Evolutionary conservation across 2,797 vertebrate species (phyloP).

Genomic region (Hypotaenidia philippensis): DNA sequence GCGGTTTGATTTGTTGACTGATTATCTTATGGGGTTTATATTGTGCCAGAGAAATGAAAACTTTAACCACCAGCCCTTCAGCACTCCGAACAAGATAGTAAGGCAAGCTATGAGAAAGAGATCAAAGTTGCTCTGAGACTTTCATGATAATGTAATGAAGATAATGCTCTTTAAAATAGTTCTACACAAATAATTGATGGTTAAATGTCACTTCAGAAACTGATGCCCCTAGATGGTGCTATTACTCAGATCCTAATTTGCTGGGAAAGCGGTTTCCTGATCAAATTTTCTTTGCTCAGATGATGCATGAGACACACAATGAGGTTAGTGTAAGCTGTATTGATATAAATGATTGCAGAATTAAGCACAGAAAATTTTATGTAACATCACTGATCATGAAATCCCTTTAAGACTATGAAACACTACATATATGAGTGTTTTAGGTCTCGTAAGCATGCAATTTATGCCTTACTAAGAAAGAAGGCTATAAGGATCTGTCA

Average conservation of each 20-base stretch:
- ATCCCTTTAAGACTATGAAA: background rate
- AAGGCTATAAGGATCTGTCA: background rate
- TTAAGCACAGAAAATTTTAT: background rate
- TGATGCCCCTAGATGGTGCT: slow-evolving; percentile 52
- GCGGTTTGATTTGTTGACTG: background rate
- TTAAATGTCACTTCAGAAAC: background rate
- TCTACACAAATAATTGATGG: background rate
- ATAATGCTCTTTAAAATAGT: background rate
- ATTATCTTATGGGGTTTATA: background rate
- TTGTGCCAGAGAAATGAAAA: background rate
- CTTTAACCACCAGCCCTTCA: background rate
- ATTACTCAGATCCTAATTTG: background rate
- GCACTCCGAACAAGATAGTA: background rate
- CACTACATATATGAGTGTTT: background rate
- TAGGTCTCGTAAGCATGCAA: background rate
- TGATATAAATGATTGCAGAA: background rate
- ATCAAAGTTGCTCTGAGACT: background rate
- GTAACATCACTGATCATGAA: rapidly evolving
- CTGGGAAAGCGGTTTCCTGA: background rate
- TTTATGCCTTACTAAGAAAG: background rate
- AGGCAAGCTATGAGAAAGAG: background rate
- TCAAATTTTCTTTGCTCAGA: background rate
- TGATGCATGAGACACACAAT: rapidly evolving
- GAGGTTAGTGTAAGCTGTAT: background rate
- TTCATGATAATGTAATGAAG: background rate